Evolutionary conservation across 2,797 vertebrate species (phyloP), one percentile per base, ranked within the genome.

Genomic region (Sitta carolinensis): DNA sequence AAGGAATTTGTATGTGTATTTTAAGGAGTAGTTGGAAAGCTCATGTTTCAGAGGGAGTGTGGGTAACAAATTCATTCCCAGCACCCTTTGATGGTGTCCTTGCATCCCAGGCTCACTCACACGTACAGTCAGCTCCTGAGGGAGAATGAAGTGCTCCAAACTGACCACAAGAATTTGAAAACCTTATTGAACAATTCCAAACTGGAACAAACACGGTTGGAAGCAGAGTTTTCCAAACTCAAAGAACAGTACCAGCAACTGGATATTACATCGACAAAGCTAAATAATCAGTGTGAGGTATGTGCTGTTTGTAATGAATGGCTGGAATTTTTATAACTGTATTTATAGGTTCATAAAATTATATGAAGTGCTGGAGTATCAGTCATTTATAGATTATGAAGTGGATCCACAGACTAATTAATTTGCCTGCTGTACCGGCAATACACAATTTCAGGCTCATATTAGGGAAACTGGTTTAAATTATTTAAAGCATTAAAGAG

Each of bases 251-350:
- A 99, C 95, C 99, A 99, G 93, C 99, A 99, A 90, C 97, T 99
- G 96, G 99, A 99, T 97, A 99, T 99, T 96, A 99, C 98, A 48
- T 99, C 98, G 21, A 99, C 99, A 77, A 99, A 99, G 91, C 97
- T 99, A 63, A 99, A 99, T 97, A 99, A 99, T 96, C 99, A 99
- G 73, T 99, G 99, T 93, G 99, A 99, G 98, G 99, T 99, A 90
- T 87, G 97, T 82, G 11, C 29, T 42, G 1, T 14, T 85, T 77
- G 25, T 83, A 48, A 5, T 36, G 6, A 64, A 47, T 62, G 22
- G 5, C 1, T 67, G 43, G 38, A 48, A n/a, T 62, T 91, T 70
- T 15, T 68, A 1, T n/a, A 47, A 36, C 29, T 70, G 25, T 57
- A 51, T 72, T 47, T 75, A 20, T 72, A 59, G 50, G 21, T 50